phyloP scores from a whole-genome alignment of 2,888 invertebrate species.

The Silvanus unidentatus region DNA sequence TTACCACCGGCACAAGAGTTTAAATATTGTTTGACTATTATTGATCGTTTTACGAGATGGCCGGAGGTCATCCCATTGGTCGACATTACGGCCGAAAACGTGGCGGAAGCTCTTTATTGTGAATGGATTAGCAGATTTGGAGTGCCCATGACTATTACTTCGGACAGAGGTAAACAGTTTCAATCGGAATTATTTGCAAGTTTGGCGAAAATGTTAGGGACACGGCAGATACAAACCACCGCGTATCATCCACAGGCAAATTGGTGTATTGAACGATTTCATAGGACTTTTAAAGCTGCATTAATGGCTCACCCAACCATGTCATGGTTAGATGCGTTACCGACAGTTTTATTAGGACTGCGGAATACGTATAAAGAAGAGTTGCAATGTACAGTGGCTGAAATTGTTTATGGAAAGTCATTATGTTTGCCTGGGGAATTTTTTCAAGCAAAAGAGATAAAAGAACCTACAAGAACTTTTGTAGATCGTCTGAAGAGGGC shows the following conservation, averaged over 20 bases:
- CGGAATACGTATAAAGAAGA: conserved; percentile 8
- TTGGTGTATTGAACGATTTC: conserved; percentile 20
- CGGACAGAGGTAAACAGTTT: conserved; percentile 6
- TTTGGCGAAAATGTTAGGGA: neutral
- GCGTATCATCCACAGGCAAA: conserved; percentile 22
- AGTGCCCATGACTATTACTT: conserved; percentile 6
- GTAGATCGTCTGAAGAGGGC: conserved; percentile 5
- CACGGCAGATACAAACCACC: conserved; percentile 14
- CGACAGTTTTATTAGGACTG: conserved; percentile 6
- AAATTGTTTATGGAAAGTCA: conserved; percentile 8
- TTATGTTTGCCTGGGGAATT: neutral
- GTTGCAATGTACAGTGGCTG: conserved; percentile 8
- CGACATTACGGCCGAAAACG: neutral
- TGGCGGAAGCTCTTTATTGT: conserved; percentile 1
- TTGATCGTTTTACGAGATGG: conserved; percentile 17
- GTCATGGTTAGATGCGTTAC: conserved; percentile 14
- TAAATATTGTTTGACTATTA: conserved; percentile 14
- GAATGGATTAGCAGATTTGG: conserved; percentile 10
- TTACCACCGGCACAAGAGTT: conserved; percentile 10
- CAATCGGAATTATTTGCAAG: neutral
- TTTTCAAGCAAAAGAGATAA: neutral
- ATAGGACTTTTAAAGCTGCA: conserved; percentile 14
- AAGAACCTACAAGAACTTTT: neutral
- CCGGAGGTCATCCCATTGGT: conserved; percentile 16
- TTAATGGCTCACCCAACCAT: conserved; percentile 5